Evolutionary conservation across 2,888 invertebrate genomes (phyloP).

Genomic region (Hydropsyche betteni): DNA sequence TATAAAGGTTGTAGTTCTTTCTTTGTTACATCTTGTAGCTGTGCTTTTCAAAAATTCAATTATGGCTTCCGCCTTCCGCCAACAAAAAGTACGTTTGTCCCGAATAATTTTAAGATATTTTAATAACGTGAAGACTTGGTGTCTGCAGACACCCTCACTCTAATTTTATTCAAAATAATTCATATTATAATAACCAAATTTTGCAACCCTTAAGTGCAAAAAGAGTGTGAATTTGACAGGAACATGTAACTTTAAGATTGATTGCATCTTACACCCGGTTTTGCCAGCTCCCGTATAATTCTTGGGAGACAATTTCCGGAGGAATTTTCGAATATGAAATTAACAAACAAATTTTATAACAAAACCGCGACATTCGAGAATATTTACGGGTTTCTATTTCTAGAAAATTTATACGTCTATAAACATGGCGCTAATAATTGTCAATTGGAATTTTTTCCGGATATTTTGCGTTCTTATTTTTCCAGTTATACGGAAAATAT

Average conservation of each 20-base stretch:
- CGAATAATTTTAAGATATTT: constrained; percentile 1
- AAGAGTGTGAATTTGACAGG: constrained; percentile 51
- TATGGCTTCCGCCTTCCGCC: not conserved
- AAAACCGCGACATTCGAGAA: too few relatives aligned
- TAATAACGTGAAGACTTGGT: not conserved
- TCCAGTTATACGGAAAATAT: constrained; percentile 14
- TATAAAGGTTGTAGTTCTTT: too few relatives aligned
- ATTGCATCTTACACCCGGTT: constrained; percentile 41
- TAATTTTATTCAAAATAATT: constrained; percentile 31
- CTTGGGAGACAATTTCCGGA: constrained; percentile 27
- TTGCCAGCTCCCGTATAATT: constrained; percentile 16
- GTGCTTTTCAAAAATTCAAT: not conserved
- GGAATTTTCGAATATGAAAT: constrained; percentile 17
- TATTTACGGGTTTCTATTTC: not conserved
- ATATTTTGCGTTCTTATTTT: constrained; percentile 10
- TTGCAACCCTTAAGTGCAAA: constrained; percentile 33
- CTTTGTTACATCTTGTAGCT: too few relatives aligned
- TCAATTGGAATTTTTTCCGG: constrained; percentile 8
- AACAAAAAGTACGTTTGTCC: not conserved
- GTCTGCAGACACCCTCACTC: not conserved
- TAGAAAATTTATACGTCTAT: not conserved
- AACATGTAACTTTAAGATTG: constrained; percentile 52
- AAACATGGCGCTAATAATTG: constrained; percentile 1
- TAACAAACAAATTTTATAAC: not conserved
- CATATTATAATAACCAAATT: constrained; percentile 27